Percentiles rank a stretch among this genome's conserved stretches.
Evolutionary conservation across 2,888 invertebrate species (phyloP).

Genomic region (Tipula unca): DNA sequence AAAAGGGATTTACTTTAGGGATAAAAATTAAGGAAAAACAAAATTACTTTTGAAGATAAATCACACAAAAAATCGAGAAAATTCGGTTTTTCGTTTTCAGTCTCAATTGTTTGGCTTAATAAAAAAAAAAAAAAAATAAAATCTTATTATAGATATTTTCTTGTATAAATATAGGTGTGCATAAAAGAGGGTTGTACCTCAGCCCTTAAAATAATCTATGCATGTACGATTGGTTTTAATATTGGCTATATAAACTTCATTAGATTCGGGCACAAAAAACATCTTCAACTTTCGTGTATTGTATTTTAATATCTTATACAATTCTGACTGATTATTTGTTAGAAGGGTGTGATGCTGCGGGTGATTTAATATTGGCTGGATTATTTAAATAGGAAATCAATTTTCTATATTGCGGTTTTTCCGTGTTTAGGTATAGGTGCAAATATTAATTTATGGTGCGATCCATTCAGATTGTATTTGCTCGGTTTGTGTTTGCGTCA

Average conservation of each 20-base stretch:
- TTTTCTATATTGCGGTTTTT: neutral
- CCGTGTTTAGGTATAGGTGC: neutral
- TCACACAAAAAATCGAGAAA: neutral
- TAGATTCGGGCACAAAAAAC: neutral
- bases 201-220: neutral
- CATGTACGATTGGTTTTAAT: neutral
- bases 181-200: neutral
- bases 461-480: no score
- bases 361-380: neutral
- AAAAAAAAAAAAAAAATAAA: neutral
- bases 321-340: neutral
- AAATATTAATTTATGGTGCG: neutral
- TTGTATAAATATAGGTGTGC: neutral
- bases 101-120: neutral
- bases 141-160: neutral
- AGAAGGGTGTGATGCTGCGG: neutral
- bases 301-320: neutral
- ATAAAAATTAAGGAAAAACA: neutral
- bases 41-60: constrained; percentile 14
- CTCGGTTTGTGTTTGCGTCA: no score
- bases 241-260: neutral
- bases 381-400: neutral
- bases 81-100: neutral
- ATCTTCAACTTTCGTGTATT: neutral
- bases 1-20: constrained; percentile 14